Base-by-base conservation (phyloP, 2,888 invertebrate species). In the Unio pictorum region DNA sequence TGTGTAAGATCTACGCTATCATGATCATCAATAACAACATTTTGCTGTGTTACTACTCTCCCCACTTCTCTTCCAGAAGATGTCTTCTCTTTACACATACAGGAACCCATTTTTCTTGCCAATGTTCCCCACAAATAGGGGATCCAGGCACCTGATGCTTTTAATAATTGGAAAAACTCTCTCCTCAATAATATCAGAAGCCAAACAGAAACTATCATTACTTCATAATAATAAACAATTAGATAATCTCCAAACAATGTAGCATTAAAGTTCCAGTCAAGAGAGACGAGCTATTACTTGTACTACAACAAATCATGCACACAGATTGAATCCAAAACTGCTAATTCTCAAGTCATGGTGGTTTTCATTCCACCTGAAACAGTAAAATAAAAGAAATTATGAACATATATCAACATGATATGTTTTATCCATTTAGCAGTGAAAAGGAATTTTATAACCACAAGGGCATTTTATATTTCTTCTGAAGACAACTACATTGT, bases 41-140 rank as follows among this genome's bases (percentile, higher is more conserved):
- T 55, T 55, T 63, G 54, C n/a, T 45, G 45, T 45, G 45, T 45
- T 45, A 45, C 15, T 45, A 45, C 45, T 45, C 45, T 45, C 15
- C 15, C 45, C 45, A 45, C 45, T 45, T 45, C 56, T 55, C 28
- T 55, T 23, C 71, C 56, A 45, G 75, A 67, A 72, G 78, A 64
- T 18, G 76, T 81, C 69, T 83, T 93, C 85, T 93, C 92, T 89
- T 94, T 94, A 89, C 95, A 94, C 89, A 94, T 93, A 91, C 95
- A 95, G 90, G 93, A 92, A 90, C 95, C 95, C 95, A 95, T 95
- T 18, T 3, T 45, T 45, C 61, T 75, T 34, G 61, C 30, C 18
- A 58, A 56, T 26, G 58, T 20, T 55, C 28, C 26, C 28, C 23
- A 26, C 30, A 71, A 18, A 18, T 26, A 26, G 28, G n/a, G 64